phyloP scores from a whole-genome alignment of 2,113 vertebrate genomes.

The Corythaeola cristata region DNA sequence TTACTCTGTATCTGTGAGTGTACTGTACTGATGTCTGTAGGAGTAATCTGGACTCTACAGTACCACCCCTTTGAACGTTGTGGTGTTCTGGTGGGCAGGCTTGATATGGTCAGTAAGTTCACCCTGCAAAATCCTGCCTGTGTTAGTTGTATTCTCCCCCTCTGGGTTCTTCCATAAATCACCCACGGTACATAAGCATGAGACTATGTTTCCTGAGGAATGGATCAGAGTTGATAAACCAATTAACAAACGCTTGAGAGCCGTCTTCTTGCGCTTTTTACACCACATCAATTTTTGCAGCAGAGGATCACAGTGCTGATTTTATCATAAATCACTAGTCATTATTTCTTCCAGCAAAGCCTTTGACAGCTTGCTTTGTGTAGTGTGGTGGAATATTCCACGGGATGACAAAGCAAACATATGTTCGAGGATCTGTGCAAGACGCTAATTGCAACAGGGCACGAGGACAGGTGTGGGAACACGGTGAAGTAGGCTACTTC shows the following conservation, averaged over 20 bases:
- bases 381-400: conserved; percentile 16
- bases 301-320: background rate
- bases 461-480: background rate
- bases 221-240: background rate
- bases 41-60: background rate
- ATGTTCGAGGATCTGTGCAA: background rate
- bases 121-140: background rate
- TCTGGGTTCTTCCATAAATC: background rate
- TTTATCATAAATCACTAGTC: conserved; percentile 41
- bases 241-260: background rate
- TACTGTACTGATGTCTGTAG: background rate
- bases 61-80: background rate
- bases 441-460: background rate
- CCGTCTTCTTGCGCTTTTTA: background rate
- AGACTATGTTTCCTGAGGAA: background rate
- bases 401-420: conserved; percentile 3
- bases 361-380: conserved; percentile 24
- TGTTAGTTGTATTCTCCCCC: background rate
- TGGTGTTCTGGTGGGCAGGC: background rate
- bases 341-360: conserved; percentile 2
- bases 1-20: background rate
- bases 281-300: background rate
- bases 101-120: background rate
- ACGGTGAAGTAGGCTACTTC: background rate
- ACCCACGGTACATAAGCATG: rapidly evolving